These are phyloP conservation scores for Heliconius hermathena DNA, from an alignment of 1,140 invertebrate species.

Conservation along the genomic window DNA sequence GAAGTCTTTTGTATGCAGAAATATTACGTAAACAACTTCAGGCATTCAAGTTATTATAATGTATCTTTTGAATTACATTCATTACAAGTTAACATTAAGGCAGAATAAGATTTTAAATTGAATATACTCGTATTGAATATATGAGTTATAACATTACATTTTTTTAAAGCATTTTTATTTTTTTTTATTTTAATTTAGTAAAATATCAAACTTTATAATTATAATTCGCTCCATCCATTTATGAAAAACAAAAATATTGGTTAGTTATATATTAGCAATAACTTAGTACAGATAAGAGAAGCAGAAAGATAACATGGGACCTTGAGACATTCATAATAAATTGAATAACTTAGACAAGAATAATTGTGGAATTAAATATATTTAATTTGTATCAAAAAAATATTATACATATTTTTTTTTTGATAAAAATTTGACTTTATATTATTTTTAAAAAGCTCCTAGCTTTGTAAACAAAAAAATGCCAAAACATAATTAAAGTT, in stretches of 20 bases:
- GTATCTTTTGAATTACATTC: neutral
- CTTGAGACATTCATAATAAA: neutral
- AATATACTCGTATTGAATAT: neutral
- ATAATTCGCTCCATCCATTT: neutral
- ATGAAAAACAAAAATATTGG: neutral
- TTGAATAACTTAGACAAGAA: neutral
- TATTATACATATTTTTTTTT: too few relatives aligned
- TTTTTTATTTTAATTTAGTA: neutral
- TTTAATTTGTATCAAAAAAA: too few relatives aligned
- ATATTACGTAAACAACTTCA: neutral
- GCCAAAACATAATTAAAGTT: too few relatives aligned
- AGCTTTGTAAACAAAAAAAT: too few relatives aligned
- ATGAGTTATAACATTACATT: neutral
- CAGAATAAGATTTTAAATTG: neutral
- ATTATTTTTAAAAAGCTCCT: too few relatives aligned
- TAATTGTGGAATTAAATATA: too few relatives aligned
- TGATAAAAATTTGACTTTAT: too few relatives aligned
- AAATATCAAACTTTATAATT: neutral
- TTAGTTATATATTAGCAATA: constrained; percentile 22
- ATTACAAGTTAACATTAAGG: neutral
- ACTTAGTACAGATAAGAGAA: constrained; percentile 12
- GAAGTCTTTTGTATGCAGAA: constrained; percentile 2
- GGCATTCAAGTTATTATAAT: neutral
- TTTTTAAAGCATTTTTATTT: too few relatives aligned
- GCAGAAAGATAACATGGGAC: constrained; percentile 22